These are phyloP conservation scores for Bombyx mori DNA, from an alignment of 1,140 invertebrate genomes.

Conservation along the genomic window ASM3026992v2 NC_085130.1:18074501-18075000, in stretches of 20 bases:
- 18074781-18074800: neutral
- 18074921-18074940: slow-evolving; percentile 12
- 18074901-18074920: slow-evolving; percentile 35
- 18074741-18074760: neutral
- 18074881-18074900: slow-evolving; percentile 41
- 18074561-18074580: too few species aligned
- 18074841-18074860: slow-evolving; percentile 66
- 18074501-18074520: too few species aligned
- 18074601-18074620: too few species aligned
- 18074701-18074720: neutral
- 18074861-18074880: slow-evolving; percentile 61
- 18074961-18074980: neutral
- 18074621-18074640: too few species aligned
- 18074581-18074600: too few species aligned
- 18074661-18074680: too few species aligned
- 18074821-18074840: slow-evolving; percentile 32
- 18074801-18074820: slow-evolving; percentile 6
- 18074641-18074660: too few species aligned
- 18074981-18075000: slow-evolving; percentile 12
- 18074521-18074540: too few species aligned
- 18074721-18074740: neutral
- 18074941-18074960: slow-evolving; percentile 4
- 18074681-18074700: neutral
- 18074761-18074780: neutral
- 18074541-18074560: too few species aligned